A percentile compares a stretch with the other conserved stretches of the same genome.
These are phyloP conservation scores for Oncopodura yosiiana DNA, from an alignment of 1,140 invertebrate species.

Conservation along the genomic window DNA sequence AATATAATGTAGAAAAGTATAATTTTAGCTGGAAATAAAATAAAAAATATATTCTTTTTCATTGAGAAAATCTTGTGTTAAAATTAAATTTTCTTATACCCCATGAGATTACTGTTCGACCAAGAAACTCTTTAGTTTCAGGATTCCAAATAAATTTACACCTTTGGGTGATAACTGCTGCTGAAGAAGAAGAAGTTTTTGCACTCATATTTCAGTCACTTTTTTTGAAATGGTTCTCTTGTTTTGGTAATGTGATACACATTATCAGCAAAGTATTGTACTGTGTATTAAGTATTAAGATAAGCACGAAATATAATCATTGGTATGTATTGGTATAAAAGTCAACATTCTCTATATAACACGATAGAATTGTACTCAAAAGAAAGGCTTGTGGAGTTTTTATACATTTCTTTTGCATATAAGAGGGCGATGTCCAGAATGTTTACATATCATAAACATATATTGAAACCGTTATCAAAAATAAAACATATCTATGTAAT, in stretches of 20 bases:
- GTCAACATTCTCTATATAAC: no score
- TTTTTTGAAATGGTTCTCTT: not conserved
- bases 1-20: constrained; percentile 86
- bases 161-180: no score
- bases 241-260: not conserved
- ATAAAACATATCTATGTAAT: no score
- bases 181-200: constrained; percentile 36
- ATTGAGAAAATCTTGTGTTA: not conserved
- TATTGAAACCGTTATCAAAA: no score
- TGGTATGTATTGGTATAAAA: not conserved
- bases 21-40: constrained; percentile 69
- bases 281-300: not conserved
- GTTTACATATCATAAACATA: no score
- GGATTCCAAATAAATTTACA: constrained; percentile 58
- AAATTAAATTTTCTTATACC: constrained; percentile 47
- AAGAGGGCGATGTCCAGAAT: no score
- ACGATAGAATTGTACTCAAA: no score
- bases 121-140: constrained; percentile 53
- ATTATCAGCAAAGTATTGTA: not conserved
- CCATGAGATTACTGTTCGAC: constrained; percentile 61
- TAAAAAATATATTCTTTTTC: constrained; percentile 20
- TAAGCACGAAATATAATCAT: constrained; percentile 8
- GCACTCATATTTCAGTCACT: not conserved
- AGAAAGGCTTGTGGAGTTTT: no score
- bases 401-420: no score